Evolutionary conservation across 2,888 invertebrate species (phyloP), one percentile per base, ranked within the genome.

Genomic region (Cephus pulcher): DNA sequence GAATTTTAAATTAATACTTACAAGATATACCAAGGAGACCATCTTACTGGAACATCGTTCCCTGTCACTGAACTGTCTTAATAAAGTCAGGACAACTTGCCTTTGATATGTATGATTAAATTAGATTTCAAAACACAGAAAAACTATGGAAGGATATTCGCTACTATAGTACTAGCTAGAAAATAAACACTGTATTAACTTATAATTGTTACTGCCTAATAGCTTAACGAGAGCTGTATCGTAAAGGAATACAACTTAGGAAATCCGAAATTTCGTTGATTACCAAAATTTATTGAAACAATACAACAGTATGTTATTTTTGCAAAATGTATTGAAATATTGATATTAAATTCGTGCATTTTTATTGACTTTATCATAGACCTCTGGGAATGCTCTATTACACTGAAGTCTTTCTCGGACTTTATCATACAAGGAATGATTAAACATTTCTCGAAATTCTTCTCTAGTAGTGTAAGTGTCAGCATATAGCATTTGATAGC

Each of bases 401-500:
- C 96, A 96, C 75, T 94, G 87, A 30, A 95, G 91, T 23, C 92
- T 88, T 0, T 92, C 89, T 81, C 96, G 91, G 84, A 96, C 92
- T 86, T 92, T 92, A 84, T 96, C 95, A 86, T 97, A 97, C 15
- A 97, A 92, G 0, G 92, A 92, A 90, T 96, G 96, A 90, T 97
- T 95, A 90, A 97, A 97, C 97, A 97, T 97, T 75, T 92, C 87
- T 11, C 95, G 91, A 90, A 97, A 97, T 91, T 97, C 97, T 12
- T 95, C 94, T 34, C 92, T 89, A 0, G 95, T 95, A 84, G 95
- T 94, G 91, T 95, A 96, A 0, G 96, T 96, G 88, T 97, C 97
- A 0, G 96, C 96, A 89, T 97, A 97, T 68, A 97, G 91, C 97
- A 97, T 97, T 92, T 97, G 96, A 91, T 95, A 96, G 12, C 96